Conservation (phyloP, 2,888 invertebrate genomes). For the Caenorhabditis becei region DNA sequence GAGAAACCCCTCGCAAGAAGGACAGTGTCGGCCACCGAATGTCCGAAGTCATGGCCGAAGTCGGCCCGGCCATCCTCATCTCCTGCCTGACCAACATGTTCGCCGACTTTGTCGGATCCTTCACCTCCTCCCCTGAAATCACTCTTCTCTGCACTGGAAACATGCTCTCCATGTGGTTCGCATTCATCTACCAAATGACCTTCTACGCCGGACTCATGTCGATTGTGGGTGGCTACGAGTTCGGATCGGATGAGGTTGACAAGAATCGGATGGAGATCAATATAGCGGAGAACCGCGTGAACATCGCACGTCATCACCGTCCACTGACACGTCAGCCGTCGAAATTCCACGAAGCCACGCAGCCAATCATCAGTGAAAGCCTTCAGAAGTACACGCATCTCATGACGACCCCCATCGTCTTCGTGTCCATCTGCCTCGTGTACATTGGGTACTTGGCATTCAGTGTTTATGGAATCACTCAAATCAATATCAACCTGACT, state of each 20-base stretch:
- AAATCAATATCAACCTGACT: conserved; percentile 77
- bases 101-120: conserved; percentile 75
- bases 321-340: conserved; percentile 74
- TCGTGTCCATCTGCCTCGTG: conserved; percentile 69
- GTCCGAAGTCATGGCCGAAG: conserved; percentile 78
- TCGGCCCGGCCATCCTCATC: conserved; percentile 80
- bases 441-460: conserved; percentile 76
- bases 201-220: conserved; percentile 78
- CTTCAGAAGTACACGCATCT: conserved; percentile 69
- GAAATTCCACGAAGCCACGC: conserved; percentile 80
- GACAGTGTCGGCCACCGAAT: conserved; percentile 77
- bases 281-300: conserved; percentile 70
- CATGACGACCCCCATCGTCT: conserved; percentile 73
- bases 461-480: conserved; percentile 78
- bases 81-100: conserved; percentile 79
- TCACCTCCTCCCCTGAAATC: conserved; percentile 79
- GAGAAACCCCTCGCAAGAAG: conserved; percentile 74
- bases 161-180: conserved; percentile 78
- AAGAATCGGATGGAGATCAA: conserved; percentile 70
- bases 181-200: conserved; percentile 79
- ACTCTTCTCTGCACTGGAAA: conserved; percentile 79
- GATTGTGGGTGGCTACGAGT: conserved; percentile 75
- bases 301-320: conserved; percentile 68
- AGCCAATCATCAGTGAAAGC: conserved; percentile 75
- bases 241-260: conserved; percentile 71